Evolutionary conservation across 2,888 invertebrate species (phyloP), one percentile per base, ranked within the genome.

Genomic region (Drosophila paranaensis): DNA sequence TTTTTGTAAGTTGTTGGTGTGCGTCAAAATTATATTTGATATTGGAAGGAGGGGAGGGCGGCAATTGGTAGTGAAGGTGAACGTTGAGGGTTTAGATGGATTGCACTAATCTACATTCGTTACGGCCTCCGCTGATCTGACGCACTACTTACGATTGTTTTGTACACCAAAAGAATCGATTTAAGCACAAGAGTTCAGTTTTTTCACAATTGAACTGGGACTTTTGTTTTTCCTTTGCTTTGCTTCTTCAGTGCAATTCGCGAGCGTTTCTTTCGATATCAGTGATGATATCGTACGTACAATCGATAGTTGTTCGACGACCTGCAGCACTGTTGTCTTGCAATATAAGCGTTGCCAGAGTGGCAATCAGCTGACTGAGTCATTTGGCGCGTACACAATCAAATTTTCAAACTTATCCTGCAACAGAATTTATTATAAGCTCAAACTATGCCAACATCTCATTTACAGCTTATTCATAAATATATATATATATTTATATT

Each of bases 171-270:
- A 50, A 14, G 33, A 40, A 25, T 54, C 39, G 35, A 54, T 43
- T 51, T 74, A 60, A 71, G 58, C 71, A 57, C 78, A 75, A 81
- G 84, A 77, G 81, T 84, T 74, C 71, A 83, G 74, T 90, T 91
- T 85, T 85, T 89, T 77, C 77, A 71, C 88, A 75, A 69, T 61
- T 68, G 30, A 57, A 58, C 61, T 75, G 74, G 58, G 53, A 72
- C 71, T 79, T 75, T 77, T 74, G 66, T 82, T 82, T 72, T 74
- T 71, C 46, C 66, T 83, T 60, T 76, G 60, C 73, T 71, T 71
- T 54, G 50, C 63, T 60, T 67, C 62, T 45, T 71, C 58, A 46
- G 53, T 61, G 43, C 46, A 53, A 43, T 61, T 61, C 48, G 63
- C 45, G 37, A 61, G 64, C 48, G 57, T 50, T 46, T 46, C 40